Conservation (phyloP, 2,113 vertebrate species). For the Glareola pratincola region DNA sequence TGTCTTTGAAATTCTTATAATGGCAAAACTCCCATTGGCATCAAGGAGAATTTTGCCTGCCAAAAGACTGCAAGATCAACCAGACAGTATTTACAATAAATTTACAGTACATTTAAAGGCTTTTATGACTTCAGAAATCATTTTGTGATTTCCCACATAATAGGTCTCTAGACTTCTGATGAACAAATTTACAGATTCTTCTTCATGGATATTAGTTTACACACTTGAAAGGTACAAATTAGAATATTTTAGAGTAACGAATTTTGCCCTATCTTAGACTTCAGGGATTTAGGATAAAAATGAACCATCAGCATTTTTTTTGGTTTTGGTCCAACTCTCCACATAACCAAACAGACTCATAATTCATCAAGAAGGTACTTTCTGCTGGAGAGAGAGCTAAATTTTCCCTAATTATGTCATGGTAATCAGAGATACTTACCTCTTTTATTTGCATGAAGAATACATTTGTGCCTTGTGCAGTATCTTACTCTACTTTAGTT, state of each 20-base stretch:
- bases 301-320: neutral
- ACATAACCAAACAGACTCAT: neutral
- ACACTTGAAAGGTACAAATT: neutral
- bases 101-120: neutral
- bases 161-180: neutral
- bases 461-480: neutral
- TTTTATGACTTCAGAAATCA: neutral
- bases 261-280: neutral
- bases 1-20: neutral
- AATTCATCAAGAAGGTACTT: neutral
- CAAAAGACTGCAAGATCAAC: conserved; percentile 18
- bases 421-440: neutral
- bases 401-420: neutral
- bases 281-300: neutral
- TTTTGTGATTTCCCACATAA: neutral
- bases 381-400: neutral
- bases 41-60: neutral
- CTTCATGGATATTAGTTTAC: neutral
- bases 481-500: neutral
- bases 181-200: neutral
- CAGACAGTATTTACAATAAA: neutral
- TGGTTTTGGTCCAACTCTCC: neutral
- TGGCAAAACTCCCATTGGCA: conserved; percentile 10
- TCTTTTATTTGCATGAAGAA: neutral
- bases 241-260: neutral